A percentile compares a stretch with the other conserved stretches of the same genome.
Evolutionary conservation across 2,797 vertebrate species (phyloP).

Genomic region (Merluccius polli): DNA sequence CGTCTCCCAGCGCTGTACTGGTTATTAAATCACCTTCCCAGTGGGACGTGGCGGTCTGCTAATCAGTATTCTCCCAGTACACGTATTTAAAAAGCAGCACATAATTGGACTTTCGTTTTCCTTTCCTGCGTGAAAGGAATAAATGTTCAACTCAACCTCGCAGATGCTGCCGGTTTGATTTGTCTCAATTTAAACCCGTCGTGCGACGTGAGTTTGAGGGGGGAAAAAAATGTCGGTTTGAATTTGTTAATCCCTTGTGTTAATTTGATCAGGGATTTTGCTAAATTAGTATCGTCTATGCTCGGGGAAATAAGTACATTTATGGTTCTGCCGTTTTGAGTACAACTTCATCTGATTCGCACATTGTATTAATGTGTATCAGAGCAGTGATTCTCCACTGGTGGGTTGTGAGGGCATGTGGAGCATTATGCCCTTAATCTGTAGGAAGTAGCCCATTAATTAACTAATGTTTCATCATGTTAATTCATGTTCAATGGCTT

Average conservation of each 20-base stretch:
- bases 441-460: too few relatives aligned
- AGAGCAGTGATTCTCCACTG: too few relatives aligned
- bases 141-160: constrained; percentile 21
- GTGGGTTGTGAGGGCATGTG: too few relatives aligned
- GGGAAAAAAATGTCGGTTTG: neutral
- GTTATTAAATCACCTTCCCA: constrained; percentile 7
- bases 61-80: constrained; percentile 23
- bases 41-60: constrained; percentile 13
- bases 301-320: neutral
- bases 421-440: too few relatives aligned
- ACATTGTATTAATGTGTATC: neutral
- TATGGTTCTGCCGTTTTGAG: neutral
- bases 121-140: constrained; percentile 24
- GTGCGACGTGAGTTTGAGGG: neutral
- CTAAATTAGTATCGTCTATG: neutral
- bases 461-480: too few relatives aligned
- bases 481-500: too few relatives aligned
- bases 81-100: constrained; percentile 23
- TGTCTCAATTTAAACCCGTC: constrained; percentile 19
- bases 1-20: neutral
- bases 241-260: neutral
- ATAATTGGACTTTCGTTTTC: constrained; percentile 30
- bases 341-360: neutral
- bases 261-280: neutral
- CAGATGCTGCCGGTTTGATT: constrained; percentile 23